Evolutionary conservation across 2,888 invertebrate species (phyloP).

Genomic region (Liposcelis brunnea): DNA sequence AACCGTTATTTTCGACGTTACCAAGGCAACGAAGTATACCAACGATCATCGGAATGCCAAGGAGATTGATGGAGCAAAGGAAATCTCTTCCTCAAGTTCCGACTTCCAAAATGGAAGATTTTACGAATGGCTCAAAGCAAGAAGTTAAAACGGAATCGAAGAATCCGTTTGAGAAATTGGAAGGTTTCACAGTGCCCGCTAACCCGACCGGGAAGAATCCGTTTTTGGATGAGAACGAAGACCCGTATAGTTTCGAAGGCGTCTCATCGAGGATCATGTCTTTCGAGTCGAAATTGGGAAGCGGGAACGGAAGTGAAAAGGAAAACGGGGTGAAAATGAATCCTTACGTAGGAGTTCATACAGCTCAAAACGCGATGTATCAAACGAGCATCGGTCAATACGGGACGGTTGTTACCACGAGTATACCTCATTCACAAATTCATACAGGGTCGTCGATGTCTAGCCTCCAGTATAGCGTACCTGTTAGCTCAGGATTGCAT

Average conservation of each 20-base stretch:
- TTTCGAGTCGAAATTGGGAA: background rate
- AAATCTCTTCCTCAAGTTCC: conserved; percentile 7
- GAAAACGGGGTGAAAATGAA: no score
- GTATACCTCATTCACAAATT: conserved; percentile 1
- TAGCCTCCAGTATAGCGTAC: conserved; percentile 5
- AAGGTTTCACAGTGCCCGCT: background rate
- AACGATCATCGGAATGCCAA: conserved; percentile 6
- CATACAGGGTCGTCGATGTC: background rate
- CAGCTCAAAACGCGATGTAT: background rate
- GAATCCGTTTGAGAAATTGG: conserved; percentile 6
- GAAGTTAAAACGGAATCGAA: background rate
- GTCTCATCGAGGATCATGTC: background rate
- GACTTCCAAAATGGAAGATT: background rate
- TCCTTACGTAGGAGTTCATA: no score
- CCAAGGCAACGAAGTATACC: conserved; percentile 7
- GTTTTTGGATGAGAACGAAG: background rate
- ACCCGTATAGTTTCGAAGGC: background rate
- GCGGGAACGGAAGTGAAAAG: background rate
- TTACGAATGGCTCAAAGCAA: background rate
- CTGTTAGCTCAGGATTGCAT: background rate
- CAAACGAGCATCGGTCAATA: conserved; percentile 5
- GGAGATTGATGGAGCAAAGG: conserved; percentile 1
- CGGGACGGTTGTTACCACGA: background rate
- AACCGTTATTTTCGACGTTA: conserved; percentile 5
- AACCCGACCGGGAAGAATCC: conserved; percentile 6